These are phyloP conservation scores for Cantharis lateralis DNA, from an alignment of 2,888 invertebrate species.

Conservation along the genomic window DNA sequence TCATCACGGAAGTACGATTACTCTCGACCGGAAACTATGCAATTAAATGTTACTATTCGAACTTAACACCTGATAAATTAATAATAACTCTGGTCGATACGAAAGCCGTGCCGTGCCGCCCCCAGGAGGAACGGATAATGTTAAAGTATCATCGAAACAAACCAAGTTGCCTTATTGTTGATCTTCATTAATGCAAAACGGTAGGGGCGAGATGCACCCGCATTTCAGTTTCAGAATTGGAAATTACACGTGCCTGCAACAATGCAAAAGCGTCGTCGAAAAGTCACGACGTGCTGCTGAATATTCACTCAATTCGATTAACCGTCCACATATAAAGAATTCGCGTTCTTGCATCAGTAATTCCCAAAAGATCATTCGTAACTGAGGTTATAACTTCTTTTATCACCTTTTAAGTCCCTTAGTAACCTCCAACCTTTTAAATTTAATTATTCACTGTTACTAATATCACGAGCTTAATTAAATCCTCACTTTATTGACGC, in stretches of 20 bases:
- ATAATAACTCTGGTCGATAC: slow-evolving; percentile 36
- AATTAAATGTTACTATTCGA: slow-evolving; percentile 49
- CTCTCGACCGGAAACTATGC: slow-evolving; percentile 46
- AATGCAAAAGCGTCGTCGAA: slow-evolving; percentile 33
- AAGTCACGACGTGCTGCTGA: slow-evolving; percentile 35
- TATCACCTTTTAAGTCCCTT: slow-evolving; percentile 3
- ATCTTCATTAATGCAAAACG: slow-evolving; percentile 28
- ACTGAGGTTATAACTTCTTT: neutral
- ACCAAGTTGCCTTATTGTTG: slow-evolving; percentile 14
- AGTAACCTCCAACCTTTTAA: slow-evolving; percentile 11
- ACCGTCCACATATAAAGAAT: slow-evolving; percentile 25
- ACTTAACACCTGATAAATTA: slow-evolving; percentile 53
- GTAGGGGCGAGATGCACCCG: slow-evolving; percentile 28
- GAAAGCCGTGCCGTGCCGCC: neutral
- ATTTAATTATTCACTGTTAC: neutral
- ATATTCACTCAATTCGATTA: slow-evolving; percentile 42
- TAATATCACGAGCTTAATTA: neutral
- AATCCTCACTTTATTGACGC: slow-evolving; percentile 33
- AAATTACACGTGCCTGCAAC: slow-evolving; percentile 36
- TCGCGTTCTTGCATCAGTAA: slow-evolving; percentile 5
- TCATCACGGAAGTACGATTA: slow-evolving; percentile 48
- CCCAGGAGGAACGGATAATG: slow-evolving; percentile 25
- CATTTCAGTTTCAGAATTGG: slow-evolving; percentile 34
- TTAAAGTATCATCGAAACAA: slow-evolving; percentile 40
- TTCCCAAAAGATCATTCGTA: slow-evolving; percentile 1